These are phyloP conservation scores for Acanthacorydalis orientalis DNA, from an alignment of 2,888 invertebrate species.

Conservation along the genomic window DNA sequence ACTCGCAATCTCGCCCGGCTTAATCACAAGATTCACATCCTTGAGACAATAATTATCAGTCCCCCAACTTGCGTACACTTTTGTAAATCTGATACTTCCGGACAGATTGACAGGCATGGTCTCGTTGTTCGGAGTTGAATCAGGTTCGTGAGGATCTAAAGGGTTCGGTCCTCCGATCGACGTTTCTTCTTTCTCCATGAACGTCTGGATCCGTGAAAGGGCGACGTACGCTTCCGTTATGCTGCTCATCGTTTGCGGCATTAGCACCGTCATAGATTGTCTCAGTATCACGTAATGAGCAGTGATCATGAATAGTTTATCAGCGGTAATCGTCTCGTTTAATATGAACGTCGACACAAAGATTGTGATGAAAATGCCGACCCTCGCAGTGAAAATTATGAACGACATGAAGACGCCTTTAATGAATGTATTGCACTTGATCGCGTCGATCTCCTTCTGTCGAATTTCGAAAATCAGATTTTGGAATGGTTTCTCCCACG, in stretches of 20 bases:
- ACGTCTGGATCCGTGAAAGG: constrained; percentile 22
- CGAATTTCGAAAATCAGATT: constrained; percentile 43
- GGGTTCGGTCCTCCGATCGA: constrained; percentile 15
- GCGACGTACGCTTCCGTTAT: constrained; percentile 41
- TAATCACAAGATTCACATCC: constrained; percentile 26
- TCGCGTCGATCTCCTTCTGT: constrained; percentile 33
- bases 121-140: neutral
- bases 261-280: constrained; percentile 37
- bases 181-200: constrained; percentile 18
- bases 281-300: constrained; percentile 45
- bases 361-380: constrained; percentile 51
- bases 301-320: constrained; percentile 34
- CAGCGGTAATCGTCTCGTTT: constrained; percentile 13
- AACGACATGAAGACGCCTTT: constrained; percentile 49
- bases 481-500: constrained; percentile 79
- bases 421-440: constrained; percentile 41
- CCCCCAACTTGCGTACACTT: constrained; percentile 14
- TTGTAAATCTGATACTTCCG: constrained; percentile 12
- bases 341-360: constrained; percentile 13
- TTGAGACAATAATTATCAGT: constrained; percentile 22
- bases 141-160: constrained; percentile 17
- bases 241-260: constrained; percentile 41
- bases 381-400: constrained; percentile 55
- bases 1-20: constrained; percentile 28
- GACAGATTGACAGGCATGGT: neutral